phyloP scores from a whole-genome alignment of 2,797 vertebrate genomes.

The Rhinophrynus dorsalis region DNA sequence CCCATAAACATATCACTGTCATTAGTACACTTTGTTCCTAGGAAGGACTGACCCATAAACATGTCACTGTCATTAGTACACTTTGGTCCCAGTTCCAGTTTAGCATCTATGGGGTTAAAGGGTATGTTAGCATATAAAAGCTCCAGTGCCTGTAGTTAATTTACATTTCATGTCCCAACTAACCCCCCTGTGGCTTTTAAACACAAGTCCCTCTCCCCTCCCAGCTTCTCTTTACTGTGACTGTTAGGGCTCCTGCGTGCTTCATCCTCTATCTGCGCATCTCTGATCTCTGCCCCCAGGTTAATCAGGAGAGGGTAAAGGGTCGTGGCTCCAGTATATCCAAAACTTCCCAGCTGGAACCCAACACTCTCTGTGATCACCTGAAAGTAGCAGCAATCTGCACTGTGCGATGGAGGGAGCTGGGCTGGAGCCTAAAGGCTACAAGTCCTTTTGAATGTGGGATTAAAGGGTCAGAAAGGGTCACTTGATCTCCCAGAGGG shows the following conservation, averaged over 20 bases:
- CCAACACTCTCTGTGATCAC: constrained; percentile 40
- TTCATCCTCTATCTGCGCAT: not conserved
- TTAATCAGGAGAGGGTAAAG: constrained; percentile 49
- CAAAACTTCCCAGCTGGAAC: constrained; percentile 44
- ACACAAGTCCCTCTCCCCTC: constrained; percentile 24
- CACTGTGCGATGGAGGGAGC: constrained; percentile 12
- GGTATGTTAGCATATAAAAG: constrained; percentile 21
- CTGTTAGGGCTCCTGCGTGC: constrained; percentile 25
- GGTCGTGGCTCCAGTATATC: constrained; percentile 10
- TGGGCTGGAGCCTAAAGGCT: constrained; percentile 21
- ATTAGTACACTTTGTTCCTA: not conserved
- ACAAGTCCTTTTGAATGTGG: constrained; percentile 36
- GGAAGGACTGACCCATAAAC: not conserved
- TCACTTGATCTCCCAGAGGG: constrained; percentile 44
- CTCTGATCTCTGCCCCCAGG: constrained; percentile 16
- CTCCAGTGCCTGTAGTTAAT: constrained; percentile 19
- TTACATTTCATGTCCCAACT: constrained; percentile 21
- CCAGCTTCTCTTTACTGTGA: constrained; percentile 9
- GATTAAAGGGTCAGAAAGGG: constrained; percentile 47
- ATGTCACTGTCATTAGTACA: not conserved
- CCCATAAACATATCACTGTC: not conserved
- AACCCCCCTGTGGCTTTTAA: constrained; percentile 24
- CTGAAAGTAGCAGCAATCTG: constrained; percentile 33
- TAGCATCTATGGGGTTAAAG: not conserved
- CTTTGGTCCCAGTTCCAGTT: not conserved